Evolutionary conservation across 1,140 invertebrate species (phyloP).

Genomic region (Parasteatoda tepidariorum): DNA sequence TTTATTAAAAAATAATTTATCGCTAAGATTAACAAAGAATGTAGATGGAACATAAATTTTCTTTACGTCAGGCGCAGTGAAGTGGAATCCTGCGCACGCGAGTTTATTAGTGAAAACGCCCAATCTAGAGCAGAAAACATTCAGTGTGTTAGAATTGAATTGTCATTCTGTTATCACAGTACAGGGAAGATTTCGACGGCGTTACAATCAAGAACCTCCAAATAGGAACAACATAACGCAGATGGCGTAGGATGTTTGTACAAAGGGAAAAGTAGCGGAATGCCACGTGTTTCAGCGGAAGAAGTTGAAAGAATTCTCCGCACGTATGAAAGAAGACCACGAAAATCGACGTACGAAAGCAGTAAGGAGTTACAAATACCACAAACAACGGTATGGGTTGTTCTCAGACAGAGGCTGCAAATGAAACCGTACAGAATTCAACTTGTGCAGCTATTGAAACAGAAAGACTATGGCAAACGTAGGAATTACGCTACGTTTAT

Average conservation of each 20-base stretch:
- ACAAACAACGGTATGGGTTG: background rate
- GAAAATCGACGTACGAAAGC: background rate
- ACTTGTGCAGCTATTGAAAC: background rate
- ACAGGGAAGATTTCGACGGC: background rate
- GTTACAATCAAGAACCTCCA: background rate
- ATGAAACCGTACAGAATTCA: slow-evolving; percentile 6
- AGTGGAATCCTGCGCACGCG: background rate
- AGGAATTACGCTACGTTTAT: background rate
- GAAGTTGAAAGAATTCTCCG: background rate
- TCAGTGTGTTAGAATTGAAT: background rate
- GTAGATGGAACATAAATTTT: background rate
- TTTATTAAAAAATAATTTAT: background rate
- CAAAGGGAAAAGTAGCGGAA: background rate
- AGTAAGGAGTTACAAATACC: slow-evolving; percentile 1
- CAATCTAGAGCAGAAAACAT: background rate
- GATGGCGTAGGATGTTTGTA: slow-evolving; percentile 4
- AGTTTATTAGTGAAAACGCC: background rate
- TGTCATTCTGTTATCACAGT: background rate
- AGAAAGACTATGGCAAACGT: background rate
- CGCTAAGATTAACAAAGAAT: background rate
- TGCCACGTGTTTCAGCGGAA: background rate
- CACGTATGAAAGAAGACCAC: background rate
- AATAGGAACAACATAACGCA: background rate
- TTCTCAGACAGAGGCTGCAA: slow-evolving; percentile 7
- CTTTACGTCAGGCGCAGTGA: background rate